Percentiles rank a stretch among this genome's conserved stretches.
Evolutionary conservation across 2,888 invertebrate species (phyloP).

Genomic region (Chironomus tentans): DNA sequence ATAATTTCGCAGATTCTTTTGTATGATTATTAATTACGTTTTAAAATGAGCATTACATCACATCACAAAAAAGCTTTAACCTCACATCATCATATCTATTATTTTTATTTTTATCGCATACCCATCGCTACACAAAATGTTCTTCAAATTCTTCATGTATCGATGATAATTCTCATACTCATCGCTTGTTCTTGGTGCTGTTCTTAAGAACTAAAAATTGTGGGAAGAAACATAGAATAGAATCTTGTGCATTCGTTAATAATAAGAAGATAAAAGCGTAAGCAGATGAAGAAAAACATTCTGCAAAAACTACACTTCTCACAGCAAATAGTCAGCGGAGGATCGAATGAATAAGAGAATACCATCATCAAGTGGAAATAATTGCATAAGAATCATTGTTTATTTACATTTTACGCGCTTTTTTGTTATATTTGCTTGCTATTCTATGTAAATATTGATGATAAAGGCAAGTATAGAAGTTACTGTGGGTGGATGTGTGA

Average conservation of each 20-base stretch:
- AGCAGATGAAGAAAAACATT: neutral
- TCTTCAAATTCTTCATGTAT: neutral
- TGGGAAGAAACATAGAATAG: neutral
- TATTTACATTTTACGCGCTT: slow-evolving; percentile 6
- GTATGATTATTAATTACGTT: neutral
- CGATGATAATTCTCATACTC: neutral
- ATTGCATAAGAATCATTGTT: slow-evolving; percentile 7
- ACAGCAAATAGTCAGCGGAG: neutral
- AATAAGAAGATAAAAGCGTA: neutral
- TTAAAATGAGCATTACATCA: neutral
- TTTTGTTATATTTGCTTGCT: neutral
- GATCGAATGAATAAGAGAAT: neutral
- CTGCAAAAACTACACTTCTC: neutral
- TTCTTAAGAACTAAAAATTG: neutral
- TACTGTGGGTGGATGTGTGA: neutral
- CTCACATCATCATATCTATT: too few species aligned
- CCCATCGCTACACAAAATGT: neutral
- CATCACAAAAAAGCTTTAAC: neutral
- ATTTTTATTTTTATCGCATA: neutral
- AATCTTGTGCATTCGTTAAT: neutral
- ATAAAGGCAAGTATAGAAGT: neutral
- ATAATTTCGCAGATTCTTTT: too few species aligned
- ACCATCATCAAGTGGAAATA: neutral
- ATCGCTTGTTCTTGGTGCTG: neutral
- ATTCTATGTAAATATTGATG: neutral